Evolutionary conservation across 2,888 invertebrate genomes (phyloP), one percentile per base, ranked within the genome.

Genomic region (Brachyptera putata): DNA sequence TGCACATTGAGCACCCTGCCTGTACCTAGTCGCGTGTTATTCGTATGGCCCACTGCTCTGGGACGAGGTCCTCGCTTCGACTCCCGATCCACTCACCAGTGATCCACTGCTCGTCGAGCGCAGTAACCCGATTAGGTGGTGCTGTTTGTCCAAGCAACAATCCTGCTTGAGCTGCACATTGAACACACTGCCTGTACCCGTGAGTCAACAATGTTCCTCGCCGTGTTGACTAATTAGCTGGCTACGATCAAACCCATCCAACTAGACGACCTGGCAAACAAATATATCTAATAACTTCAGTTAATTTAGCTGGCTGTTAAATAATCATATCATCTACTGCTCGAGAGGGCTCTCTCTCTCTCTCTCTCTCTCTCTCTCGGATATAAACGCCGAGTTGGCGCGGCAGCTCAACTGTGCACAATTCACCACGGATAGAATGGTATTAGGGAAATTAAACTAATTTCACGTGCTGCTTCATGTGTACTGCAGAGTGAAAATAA

Each of bases 301-400:
- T 24, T 48, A 48, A 48, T 48, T 48, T 48, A 22, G 48, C 49
- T 50, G 18, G 14, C 41, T 21, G 16, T 25, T 50, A 30, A 50
- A 50, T 50, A 50, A 50, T 50, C 50, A 50, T 50, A 50, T 50
- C 50, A 30, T n/a, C n/a, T n/a, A n/a, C 49, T 14, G 50, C 49
- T 26, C 49, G 5, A 26, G 49, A 16, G 26, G 50, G 24, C 30
- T 25, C 13, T n/a, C 18, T 18, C n/a, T n/a, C n/a, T n/a, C n/a
- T n/a, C n/a, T n/a, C n/a, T n/a, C n/a, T n/a, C n/a, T n/a, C n/a
- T n/a, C n/a, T n/a, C n/a, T n/a, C n/a, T n/a, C n/a, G n/a, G n/a
- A n/a, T 30, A 26, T 50, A 41, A 41, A 18, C 30, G 49, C 26
- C 16, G 49, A 50, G 26, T 50, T 25, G 25, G 30, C 49, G 49